A percentile compares a stretch with the other conserved stretches of the same genome.
Evolutionary conservation across 2,797 vertebrate genomes (phyloP).

Genomic region (Chrysocyon brachyurus): DNA sequence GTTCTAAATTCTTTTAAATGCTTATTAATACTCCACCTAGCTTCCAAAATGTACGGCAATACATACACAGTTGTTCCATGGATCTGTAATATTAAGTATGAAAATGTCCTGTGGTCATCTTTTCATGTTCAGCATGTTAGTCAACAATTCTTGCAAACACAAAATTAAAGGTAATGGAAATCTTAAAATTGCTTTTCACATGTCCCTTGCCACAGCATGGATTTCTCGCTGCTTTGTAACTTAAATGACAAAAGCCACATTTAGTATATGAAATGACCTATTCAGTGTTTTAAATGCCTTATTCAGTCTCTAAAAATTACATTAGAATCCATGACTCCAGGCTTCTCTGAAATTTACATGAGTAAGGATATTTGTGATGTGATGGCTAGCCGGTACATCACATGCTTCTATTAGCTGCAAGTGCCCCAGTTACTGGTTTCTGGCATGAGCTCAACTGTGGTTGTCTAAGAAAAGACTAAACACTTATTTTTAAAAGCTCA

Average conservation of each 20-base stretch:
- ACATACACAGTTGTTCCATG: neutral
- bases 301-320: conserved; percentile 45
- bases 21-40: neutral
- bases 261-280: conserved; percentile 47
- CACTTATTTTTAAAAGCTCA: conserved; percentile 76
- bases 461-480: conserved; percentile 78
- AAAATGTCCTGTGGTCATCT: neutral
- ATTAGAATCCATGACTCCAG: conserved; percentile 32
- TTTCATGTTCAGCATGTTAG: neutral
- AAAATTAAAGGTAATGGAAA: conserved; percentile 48
- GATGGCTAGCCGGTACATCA: conserved; percentile 62
- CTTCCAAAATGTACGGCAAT: conserved; percentile 28
- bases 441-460: conserved; percentile 72
- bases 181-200: conserved; percentile 47
- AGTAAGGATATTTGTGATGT: conserved; percentile 65
- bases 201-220: neutral
- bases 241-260: conserved; percentile 30
- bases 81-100: conserved; percentile 7
- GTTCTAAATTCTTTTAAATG: neutral
- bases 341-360: conserved; percentile 61
- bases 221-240: conserved; percentile 7
- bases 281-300: conserved; percentile 51
- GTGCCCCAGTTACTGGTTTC: conserved; percentile 78
- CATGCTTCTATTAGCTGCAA: conserved; percentile 73
- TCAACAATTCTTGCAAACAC: conserved; percentile 29